Conservation (phyloP, 2,888 invertebrate genomes). For the Macrophya alboannulata region DNA sequence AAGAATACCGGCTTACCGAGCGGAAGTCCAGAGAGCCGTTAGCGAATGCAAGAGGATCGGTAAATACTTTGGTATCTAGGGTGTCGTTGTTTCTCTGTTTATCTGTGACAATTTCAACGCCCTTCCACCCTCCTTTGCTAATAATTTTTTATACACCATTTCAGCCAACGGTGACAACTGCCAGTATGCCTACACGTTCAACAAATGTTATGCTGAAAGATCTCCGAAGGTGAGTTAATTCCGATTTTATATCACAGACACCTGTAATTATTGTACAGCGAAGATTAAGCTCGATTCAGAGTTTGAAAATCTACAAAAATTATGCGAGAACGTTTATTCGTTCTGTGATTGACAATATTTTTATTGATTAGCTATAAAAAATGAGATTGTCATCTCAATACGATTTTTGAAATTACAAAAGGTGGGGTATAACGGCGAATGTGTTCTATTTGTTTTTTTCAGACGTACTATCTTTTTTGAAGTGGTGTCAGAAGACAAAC, state of each 20-base stretch:
- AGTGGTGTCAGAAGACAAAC: slow-evolving; percentile 31
- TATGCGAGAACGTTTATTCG: not conserved
- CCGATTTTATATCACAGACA: not conserved
- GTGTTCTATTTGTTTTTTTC: slow-evolving; percentile 63
- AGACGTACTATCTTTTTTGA: slow-evolving; percentile 75
- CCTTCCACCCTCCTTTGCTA: not conserved
- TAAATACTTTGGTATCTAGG: slow-evolving; percentile 74
- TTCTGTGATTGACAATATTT: not conserved
- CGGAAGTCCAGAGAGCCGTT: slow-evolving; percentile 74
- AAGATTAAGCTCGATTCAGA: not conserved
- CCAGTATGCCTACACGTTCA: slow-evolving; percentile 76
- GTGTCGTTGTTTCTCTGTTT: slow-evolving; percentile 61
- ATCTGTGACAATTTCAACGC: slow-evolving; percentile 55
- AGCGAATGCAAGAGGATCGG: slow-evolving; percentile 74
- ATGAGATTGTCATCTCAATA: not conserved
- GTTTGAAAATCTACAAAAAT: not conserved
- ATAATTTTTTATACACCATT: slow-evolving; percentile 54
- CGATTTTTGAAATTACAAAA: not conserved
- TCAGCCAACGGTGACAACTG: slow-evolving; percentile 76
- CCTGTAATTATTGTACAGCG: not conserved
- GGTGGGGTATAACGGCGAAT: not conserved
- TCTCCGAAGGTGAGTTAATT: slow-evolving; percentile 72
- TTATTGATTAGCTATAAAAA: not conserved
- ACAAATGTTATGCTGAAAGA: slow-evolving; percentile 74
- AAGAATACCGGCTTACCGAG: slow-evolving; percentile 76